Conservation (phyloP, 2,888 invertebrate genomes). For the Himalopsyche japonica region DNA sequence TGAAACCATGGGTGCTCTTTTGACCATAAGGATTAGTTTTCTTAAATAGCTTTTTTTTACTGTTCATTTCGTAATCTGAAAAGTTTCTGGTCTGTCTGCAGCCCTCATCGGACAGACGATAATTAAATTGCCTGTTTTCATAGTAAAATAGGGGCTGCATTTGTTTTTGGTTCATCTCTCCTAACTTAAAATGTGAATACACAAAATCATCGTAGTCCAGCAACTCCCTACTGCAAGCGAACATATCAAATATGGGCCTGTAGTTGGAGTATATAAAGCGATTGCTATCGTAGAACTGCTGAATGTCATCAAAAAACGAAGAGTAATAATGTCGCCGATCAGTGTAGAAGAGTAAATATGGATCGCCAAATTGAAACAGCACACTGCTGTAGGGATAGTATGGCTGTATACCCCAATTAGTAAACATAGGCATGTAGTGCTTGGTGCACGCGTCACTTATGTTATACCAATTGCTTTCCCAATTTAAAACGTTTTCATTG, state of each 20-base stretch:
- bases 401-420: slow-evolving; percentile 40
- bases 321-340: slow-evolving; percentile 36
- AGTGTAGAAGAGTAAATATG: slow-evolving; percentile 16
- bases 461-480: slow-evolving; percentile 6
- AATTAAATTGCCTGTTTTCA: slow-evolving; percentile 27
- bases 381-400: slow-evolving; percentile 31
- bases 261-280: slow-evolving; percentile 29
- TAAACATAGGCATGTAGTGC: slow-evolving; percentile 41
- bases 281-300: slow-evolving; percentile 37
- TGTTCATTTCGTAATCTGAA: slow-evolving; percentile 36
- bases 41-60: slow-evolving; percentile 35
- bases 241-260: slow-evolving; percentile 35
- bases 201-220: slow-evolving; percentile 42
- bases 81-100: slow-evolving; percentile 13
- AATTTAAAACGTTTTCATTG: slow-evolving; percentile 25
- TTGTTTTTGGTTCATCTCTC: slow-evolving; percentile 38
- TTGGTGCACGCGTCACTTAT: slow-evolving; percentile 17
- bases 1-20: slow-evolving; percentile 11
- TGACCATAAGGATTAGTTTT: slow-evolving; percentile 30
- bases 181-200: slow-evolving; percentile 32
- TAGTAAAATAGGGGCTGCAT: slow-evolving; percentile 41
- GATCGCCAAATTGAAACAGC: slow-evolving; percentile 34
- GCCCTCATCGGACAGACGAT: slow-evolving; percentile 34
- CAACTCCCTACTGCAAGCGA: slow-evolving; percentile 37
- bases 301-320: slow-evolving; percentile 39